phyloP scores from a whole-genome alignment of 2,113 vertebrate genomes.

The Probosciger aterrimus region DNA sequence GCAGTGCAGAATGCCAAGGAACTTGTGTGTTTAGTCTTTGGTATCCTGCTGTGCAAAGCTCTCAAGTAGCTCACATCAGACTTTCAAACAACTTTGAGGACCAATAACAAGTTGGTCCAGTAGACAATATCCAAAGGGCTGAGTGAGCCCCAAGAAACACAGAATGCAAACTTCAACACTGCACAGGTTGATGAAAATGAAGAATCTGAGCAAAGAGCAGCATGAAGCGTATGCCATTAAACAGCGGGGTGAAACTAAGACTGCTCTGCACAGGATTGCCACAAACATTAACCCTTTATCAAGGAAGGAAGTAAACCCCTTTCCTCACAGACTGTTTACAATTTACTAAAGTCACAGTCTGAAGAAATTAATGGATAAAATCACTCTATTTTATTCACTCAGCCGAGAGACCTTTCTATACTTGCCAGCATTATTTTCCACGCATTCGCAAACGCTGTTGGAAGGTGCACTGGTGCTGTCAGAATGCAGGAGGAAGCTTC shows the following conservation, averaged over 20 bases:
- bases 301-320: neutral
- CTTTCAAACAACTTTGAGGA: neutral
- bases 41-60: neutral
- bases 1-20: neutral
- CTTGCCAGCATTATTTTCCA: neutral
- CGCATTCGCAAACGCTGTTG: neutral
- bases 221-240: neutral
- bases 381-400: neutral
- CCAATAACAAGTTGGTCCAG: neutral
- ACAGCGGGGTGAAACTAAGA: neutral
- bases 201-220: neutral
- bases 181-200: neutral
- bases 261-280: neutral
- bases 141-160: neutral
- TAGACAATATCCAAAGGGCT: neutral
- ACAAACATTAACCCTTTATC: neutral
- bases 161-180: neutral
- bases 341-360: neutral
- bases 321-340: neutral
- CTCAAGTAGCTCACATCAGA: neutral
- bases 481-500: neutral
- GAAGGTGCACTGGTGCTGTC: fast-evolving
- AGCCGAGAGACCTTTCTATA: neutral
- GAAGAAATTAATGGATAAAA: neutral
- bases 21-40: neutral